Evolutionary conservation across 2,888 invertebrate species (phyloP), one percentile per base, ranked within the genome.

Genomic region (Urechis unicinctus): DNA sequence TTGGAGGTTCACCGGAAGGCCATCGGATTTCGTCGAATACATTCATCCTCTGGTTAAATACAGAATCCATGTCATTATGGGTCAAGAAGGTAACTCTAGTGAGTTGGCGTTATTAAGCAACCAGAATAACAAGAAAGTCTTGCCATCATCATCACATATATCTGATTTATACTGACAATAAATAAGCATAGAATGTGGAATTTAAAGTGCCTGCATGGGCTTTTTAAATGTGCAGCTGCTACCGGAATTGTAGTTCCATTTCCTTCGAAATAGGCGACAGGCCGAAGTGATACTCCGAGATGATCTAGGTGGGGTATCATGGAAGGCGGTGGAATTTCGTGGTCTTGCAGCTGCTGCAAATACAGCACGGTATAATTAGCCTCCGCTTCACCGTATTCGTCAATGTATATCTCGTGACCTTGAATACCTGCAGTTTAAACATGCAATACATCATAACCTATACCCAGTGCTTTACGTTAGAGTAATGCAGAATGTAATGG

Each of bases 371-470:
- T 89, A 78, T 88, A 93, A 79, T 93, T 93, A 0, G 91, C 92
- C 71, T 92, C 91, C 0, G 92, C 91, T 69, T 94, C 91, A 0
- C 93, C 93, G 61, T 88, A 87, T 2, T 83, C 84, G 74, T 94
- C 91, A 69, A 94, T 91, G 66, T 86, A 86, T 9, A 96, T 92
- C 60, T 87, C 88, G 73, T 93, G 88, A 22, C 97, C 97, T 53
- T 92, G 90, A 69, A 96, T 87, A 84, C 96, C 95, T 95, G 70
- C n/a, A n/a, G n/a, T n/a, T n/a, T n/a, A n/a, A n/a, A n/a, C n/a
- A n/a, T n/a, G n/a, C n/a, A n/a, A 0, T 9, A 31, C 5, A 44
- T 52, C 4, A 9, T 25, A 9, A 9, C 22, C 17, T 49, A 9
- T 25, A 36, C 41, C 9, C 41, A 36, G 17, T 17, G 50, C 9